These are phyloP conservation scores for Lepus europaeus DNA, from an alignment of 2,113 vertebrate species.

Conservation along the genomic window DNA sequence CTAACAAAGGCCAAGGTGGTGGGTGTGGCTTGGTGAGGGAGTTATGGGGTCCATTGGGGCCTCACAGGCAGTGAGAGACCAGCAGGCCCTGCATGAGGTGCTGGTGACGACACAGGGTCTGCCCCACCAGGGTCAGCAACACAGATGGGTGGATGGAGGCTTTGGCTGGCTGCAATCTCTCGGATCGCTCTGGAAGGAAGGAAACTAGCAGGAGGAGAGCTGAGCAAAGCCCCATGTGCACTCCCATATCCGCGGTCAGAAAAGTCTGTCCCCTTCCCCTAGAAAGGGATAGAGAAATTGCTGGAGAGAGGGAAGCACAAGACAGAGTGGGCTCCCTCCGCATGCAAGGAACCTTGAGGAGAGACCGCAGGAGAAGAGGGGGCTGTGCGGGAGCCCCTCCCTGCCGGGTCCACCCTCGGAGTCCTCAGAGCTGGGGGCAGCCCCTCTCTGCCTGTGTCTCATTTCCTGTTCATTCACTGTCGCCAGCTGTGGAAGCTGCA, in stretches of 20 bases:
- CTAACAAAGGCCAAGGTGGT: not conserved
- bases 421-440: not conserved
- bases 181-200: not conserved
- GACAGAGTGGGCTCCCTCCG: not conserved
- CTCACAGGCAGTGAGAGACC: not conserved
- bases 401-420: not conserved
- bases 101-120: not conserved
- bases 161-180: not conserved
- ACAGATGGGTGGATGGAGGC: not conserved
- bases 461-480: rapidly evolving
- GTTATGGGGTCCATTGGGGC: not conserved
- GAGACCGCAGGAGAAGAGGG: not conserved
- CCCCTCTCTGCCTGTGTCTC: not conserved
- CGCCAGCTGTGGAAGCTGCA: not conserved
- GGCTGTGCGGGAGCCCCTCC: not conserved
- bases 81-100: too few species aligned
- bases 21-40: not conserved
- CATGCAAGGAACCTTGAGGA: not conserved
- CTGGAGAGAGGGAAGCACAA: not conserved
- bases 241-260: not conserved
- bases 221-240: rapidly evolving
- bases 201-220: not conserved
- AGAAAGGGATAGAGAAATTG: not conserved
- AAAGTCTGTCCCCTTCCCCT: not conserved
- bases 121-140: not conserved